Conservation (phyloP, 2,113 vertebrate species). For the Pelusios castaneus region DNA sequence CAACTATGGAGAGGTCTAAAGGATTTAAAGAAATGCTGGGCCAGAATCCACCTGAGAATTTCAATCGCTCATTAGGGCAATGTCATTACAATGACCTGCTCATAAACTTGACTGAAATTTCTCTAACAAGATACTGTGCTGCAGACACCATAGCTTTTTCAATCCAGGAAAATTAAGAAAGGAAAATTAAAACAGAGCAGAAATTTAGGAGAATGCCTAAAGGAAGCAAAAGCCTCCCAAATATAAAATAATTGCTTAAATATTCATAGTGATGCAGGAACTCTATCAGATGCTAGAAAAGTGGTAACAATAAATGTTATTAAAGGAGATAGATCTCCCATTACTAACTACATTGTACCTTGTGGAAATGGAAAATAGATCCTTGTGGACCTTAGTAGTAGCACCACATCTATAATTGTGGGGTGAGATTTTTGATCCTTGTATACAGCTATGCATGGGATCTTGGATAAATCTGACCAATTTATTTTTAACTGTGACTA, state of each 20-base stretch:
- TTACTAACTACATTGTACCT: neutral
- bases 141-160: conserved; percentile 4
- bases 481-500: neutral
- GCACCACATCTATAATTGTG: neutral
- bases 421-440: neutral
- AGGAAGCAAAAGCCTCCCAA: neutral
- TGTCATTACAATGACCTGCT: conserved; percentile 25
- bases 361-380: neutral
- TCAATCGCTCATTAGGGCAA: conserved; percentile 16
- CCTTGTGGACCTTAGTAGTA: neutral
- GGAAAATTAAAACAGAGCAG: neutral
- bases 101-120: conserved; percentile 37
- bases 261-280: neutral
- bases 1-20: conserved; percentile 14
- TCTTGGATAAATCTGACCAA: neutral
- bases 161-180: neutral
- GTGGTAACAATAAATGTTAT: neutral
- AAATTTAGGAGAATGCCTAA: neutral
- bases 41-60: neutral
- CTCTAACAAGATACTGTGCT: neutral
- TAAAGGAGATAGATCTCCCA: neutral
- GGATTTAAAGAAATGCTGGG: neutral
- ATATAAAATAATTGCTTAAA: neutral
- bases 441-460: neutral
- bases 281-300: neutral